These are phyloP conservation scores for Corydoras maculifer DNA, from an alignment of 2,113 vertebrate genomes.

Conservation along the genomic window DNA sequence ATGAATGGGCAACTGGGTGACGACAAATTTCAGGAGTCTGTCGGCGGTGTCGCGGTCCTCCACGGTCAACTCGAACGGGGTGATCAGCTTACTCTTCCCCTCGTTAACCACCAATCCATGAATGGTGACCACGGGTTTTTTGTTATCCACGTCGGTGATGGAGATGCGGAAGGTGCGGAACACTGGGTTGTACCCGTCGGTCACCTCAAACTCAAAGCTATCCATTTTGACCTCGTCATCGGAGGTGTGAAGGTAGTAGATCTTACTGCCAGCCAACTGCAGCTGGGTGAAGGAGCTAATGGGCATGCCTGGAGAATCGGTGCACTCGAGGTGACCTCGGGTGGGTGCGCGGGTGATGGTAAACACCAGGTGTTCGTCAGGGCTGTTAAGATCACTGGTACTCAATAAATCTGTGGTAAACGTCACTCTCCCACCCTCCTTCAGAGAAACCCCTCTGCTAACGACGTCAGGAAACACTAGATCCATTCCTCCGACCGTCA, in stretches of 20 bases:
- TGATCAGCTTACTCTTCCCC: conserved; percentile 83
- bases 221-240: conserved; percentile 94
- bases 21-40: conserved; percentile 70
- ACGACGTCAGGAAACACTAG: conserved; percentile 88
- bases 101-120: conserved; percentile 77
- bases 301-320: conserved; percentile 76
- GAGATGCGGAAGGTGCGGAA: conserved; percentile 93
- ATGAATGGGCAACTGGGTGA: conserved; percentile 83
- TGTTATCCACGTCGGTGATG: conserved; percentile 91
- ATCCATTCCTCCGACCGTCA: conserved; percentile 82
- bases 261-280: conserved; percentile 87
- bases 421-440: conserved; percentile 85
- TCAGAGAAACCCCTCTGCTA: conserved; percentile 89
- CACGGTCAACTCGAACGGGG: conserved; percentile 87
- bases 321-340: conserved; percentile 88
- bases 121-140: conserved; percentile 85
- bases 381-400: conserved; percentile 91
- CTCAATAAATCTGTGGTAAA: conserved; percentile 93
- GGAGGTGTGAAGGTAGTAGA: conserved; percentile 90
- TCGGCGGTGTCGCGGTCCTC: conserved; percentile 89
- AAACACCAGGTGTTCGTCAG: conserved; percentile 88
- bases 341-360: conserved; percentile 84
- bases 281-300: conserved; percentile 90
- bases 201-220: conserved; percentile 95
- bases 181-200: conserved; percentile 87